Evolutionary conservation across 2,113 vertebrate species (phyloP).

Genomic region (Pelecanoides urinatrix): DNA sequence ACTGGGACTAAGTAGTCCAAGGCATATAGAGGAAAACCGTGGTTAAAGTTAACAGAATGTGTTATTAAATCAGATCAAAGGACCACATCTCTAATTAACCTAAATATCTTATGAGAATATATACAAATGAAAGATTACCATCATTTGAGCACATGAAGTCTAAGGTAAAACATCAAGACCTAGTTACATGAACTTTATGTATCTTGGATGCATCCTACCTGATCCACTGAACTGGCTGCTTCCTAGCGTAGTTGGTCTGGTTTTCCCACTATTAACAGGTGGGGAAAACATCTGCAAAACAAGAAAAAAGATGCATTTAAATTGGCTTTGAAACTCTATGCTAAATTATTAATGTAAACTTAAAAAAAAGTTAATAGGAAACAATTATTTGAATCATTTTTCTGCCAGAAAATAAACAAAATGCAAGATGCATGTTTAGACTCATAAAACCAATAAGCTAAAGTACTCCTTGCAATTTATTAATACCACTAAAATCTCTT

Average conservation of each 20-base stretch:
- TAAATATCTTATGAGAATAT: not conserved
- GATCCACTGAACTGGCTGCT: conserved; percentile 97
- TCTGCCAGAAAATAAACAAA: conserved; percentile 1
- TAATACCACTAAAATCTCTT: not conserved
- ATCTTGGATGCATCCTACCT: conserved; percentile 81
- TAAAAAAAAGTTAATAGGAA: not conserved
- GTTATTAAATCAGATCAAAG: not conserved
- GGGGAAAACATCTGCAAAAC: conserved; percentile 98
- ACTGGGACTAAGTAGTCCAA: not conserved
- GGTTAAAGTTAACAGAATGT: not conserved
- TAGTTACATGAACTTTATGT: not conserved
- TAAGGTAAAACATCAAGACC: not conserved
- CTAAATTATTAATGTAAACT: not conserved
- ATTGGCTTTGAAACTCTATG: not conserved
- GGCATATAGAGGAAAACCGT: not conserved
- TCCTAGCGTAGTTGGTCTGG: conserved; percentile 93
- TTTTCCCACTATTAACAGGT: conserved; percentile 95
- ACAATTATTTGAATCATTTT: not conserved
- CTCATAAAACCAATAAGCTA: not conserved
- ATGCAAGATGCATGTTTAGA: not conserved
- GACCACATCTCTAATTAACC: not conserved
- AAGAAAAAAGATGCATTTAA: not conserved
- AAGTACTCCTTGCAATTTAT: not conserved
- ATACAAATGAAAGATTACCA: not conserved
- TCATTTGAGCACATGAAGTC: not conserved